Base-by-base conservation (phyloP, 2,113 vertebrate genomes). In the Oryzias curvinotus region DNA sequence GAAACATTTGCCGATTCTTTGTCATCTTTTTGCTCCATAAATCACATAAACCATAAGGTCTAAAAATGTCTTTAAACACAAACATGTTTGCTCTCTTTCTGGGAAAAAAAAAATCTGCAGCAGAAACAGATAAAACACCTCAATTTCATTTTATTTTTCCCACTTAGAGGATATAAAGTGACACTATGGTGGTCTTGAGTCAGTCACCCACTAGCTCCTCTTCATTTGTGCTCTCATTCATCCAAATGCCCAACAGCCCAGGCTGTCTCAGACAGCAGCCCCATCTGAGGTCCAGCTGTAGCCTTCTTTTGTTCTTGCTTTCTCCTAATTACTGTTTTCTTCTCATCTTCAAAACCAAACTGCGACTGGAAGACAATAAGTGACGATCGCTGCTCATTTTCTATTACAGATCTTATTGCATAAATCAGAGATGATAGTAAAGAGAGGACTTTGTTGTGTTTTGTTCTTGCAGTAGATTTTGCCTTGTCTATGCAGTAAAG, bases 271-370 rank as follows among this genome's bases (percentile, higher is more conserved):
- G 62, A 78, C 60, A 47, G 41, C 48, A 15, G 52, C 36, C 55
- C 10, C 18, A 13, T 78, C 56, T 73, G 50, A 73, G 69, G 66
- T 80, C 59, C 42, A 54, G 13, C 62, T 65, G 23, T 52, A 51
- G 49, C 53, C 52, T 1, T 1, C 42, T 62, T 73, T 65, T 82
- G 60, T 67, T 59, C 44, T 69, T 60, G 46, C 46, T 72, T 58
- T 50, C 52, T 25, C 62, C 59, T 84, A 84, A 88, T 85, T 84
- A 72, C 63, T 83, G 75, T 81, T 88, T 88, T 87, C 72, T 64
- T 68, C 65, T 72, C 57, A 70, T 79, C 62, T 72, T 46, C 61
- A 63, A 47, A 77, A 77, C 55, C 8, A 62, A 79, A 77, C 77
- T 67, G 65, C 55, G 61, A 54, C 67, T 48, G 62, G 43, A 50